Percentiles rank a stretch among this genome's conserved stretches.
These are phyloP conservation scores for Hypomecis punctinalis DNA, from an alignment of 2,888 invertebrate genomes.

Conservation along the genomic window DNA sequence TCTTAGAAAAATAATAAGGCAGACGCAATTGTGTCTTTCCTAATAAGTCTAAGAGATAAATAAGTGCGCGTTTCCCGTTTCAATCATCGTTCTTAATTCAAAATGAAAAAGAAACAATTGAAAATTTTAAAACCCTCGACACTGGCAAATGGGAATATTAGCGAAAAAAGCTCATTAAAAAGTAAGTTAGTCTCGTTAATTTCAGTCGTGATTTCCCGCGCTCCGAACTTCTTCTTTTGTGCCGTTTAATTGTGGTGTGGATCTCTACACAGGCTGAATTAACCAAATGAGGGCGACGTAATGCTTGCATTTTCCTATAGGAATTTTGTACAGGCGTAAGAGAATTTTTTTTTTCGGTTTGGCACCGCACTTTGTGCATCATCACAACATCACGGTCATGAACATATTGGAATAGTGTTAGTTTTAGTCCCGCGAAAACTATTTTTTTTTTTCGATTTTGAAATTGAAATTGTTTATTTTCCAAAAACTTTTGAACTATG, in stretches of 20 bases:
- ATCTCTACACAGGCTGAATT: constrained; percentile 70
- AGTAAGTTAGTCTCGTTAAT: constrained; percentile 68
- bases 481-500: no score
- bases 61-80: constrained; percentile 16
- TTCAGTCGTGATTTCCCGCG: constrained; percentile 71
- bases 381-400: no score
- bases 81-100: not conserved
- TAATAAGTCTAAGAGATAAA: no score
- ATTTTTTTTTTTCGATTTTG: no score
- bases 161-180: constrained; percentile 75
- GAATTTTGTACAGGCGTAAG: constrained; percentile 34
- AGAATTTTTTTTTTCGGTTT: constrained; percentile 8
- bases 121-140: constrained; percentile 29
- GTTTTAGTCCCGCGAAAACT: no score
- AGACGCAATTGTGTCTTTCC: no score
- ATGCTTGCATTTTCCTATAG: constrained; percentile 45
- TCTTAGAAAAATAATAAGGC: no score
- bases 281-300: constrained; percentile 79
- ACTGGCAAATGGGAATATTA: constrained; percentile 36
- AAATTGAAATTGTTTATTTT: no score
- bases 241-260: constrained; percentile 79
- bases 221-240: constrained; percentile 70
- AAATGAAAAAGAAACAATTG: constrained; percentile 33
- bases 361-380: no score
- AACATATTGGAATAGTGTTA: no score